Evolutionary conservation across 2,888 invertebrate genomes (phyloP), one percentile per base, ranked within the genome.

Genomic region (Seira ritae): DNA sequence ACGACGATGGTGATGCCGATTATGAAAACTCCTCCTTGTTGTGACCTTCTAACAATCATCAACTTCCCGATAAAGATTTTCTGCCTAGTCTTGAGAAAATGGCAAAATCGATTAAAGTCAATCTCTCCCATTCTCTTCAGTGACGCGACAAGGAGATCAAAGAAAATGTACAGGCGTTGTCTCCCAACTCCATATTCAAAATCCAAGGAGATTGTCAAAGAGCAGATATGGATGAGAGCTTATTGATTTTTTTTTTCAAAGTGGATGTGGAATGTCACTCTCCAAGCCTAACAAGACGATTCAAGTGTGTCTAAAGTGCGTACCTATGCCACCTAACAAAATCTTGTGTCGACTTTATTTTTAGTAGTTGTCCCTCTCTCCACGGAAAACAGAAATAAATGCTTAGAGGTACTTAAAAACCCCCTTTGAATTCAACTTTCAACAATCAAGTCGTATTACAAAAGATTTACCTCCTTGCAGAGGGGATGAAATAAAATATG

Each of bases 41-140:
- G 17, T 55, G 55, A 55, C 55, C 55, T 55, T 55, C 55, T 55
- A 55, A 55, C 55, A 55, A 55, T 55, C 31, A 31, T 31, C 55
- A 55, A 55, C 55, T 55, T 55, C n/a, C 55, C 55, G 15, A 55
- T 55, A 12, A 55, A 55, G 15, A 55, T 55, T 55, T 55, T 15
- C 2, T 12, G 3, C 17, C 55, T 8, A 3, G 17, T 55, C 15
- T 12, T 3, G 55, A 15, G 1, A 8, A 55, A 55, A 55, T 55
- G 55, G 55, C 55, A 55, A 55, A 55, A 55, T 55, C 55, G 55
- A 55, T 55, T 55, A 55, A 8, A 55, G 55, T 12, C 55, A 31
- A 4, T 31, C 31, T 31, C 31, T 4, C 2, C 55, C 55, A 55
- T 31, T 31, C 8, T 31, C 8, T 31, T 31, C 31, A 31, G 31